A percentile compares a stretch with the other conserved stretches of the same genome.
phyloP scores from a whole-genome alignment of 1,140 invertebrate genomes.

The Megathymus violae region DNA sequence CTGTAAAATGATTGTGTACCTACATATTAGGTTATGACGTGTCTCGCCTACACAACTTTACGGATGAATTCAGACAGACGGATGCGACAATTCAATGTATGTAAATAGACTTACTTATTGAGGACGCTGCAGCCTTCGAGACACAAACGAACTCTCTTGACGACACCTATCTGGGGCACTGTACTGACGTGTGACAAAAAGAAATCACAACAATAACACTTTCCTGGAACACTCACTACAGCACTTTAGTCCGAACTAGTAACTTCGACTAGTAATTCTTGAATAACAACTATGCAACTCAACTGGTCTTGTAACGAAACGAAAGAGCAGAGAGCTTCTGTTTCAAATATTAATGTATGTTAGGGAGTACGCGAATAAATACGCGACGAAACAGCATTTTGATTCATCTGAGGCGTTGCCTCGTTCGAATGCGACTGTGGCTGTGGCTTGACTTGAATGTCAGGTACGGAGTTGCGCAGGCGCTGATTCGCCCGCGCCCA shows the following conservation, averaged over 20 bases:
- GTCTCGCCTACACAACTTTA: slow-evolving; percentile 66
- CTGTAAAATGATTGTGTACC: slow-evolving; percentile 27
- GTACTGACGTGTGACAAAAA: slow-evolving; percentile 61
- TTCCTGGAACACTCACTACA: slow-evolving; percentile 65
- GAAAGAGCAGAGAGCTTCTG: slow-evolving; percentile 75
- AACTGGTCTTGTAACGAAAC: slow-evolving; percentile 67
- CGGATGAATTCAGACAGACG: slow-evolving; percentile 55
- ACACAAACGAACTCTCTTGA: slow-evolving; percentile 60
- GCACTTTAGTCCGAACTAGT: slow-evolving; percentile 38
- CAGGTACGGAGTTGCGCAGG: slow-evolving; percentile 62
- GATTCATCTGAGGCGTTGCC: slow-evolving; percentile 65
- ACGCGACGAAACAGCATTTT: slow-evolving; percentile 73
- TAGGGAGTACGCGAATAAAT: slow-evolving; percentile 62
- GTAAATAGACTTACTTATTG: slow-evolving; percentile 75
- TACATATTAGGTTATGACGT: slow-evolving; percentile 68
- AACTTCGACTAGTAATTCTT: slow-evolving; percentile 15
- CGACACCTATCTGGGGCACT: slow-evolving; percentile 68
- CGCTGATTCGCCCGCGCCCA: slow-evolving; percentile 74
- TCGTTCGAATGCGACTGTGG: slow-evolving; percentile 68
- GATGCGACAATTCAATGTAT: slow-evolving; percentile 62
- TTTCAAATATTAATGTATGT: slow-evolving; percentile 55
- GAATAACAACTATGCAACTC: slow-evolving; percentile 46
- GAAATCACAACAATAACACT: slow-evolving; percentile 78
- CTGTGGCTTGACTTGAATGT: slow-evolving; percentile 52
- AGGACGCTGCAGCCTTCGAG: slow-evolving; percentile 60